Base-by-base conservation (phyloP, 2,113 vertebrate genomes). In the Monarcha castaneiventris region DNA sequence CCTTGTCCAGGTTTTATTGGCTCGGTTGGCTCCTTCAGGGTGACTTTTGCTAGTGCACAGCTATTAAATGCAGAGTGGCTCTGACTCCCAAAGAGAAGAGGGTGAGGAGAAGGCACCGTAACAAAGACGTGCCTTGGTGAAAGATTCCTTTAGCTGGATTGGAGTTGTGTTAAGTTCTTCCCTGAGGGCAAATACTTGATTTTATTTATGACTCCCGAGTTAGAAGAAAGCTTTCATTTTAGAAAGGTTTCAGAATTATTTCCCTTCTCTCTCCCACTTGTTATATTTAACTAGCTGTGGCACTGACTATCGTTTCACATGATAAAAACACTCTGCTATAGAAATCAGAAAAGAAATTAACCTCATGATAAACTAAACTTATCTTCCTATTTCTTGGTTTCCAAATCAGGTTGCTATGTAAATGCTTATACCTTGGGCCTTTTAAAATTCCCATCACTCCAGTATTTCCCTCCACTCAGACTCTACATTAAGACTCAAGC, bases 191-290 rank as follows among this genome's bases (percentile, higher is more conserved):
- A 93, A 93, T 92, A 82, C 71, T 94, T 94, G 69, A 69, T 92
- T 96, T 94, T 89, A 94, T 94, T 95, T 96, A 87, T 87, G 89
- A 44, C 66, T 94, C 49, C 73, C 17, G 73, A 93, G 61, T 43
- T 89, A 69, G 64, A 84, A 89, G 77, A 93, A 89, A 91, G 51
- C 62, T 48, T 97, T 93, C 51, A 35, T 82, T 96, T 95, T 63
- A 33, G 16, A 75, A 54, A 69, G 72, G 62, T 67, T 92, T 93
- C 79, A 83, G 79, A 89, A 81, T 82, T 58, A 46, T 73, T 91
- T 83, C 54, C 80, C 84, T 64, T 77, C 67, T 71, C 67, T 84
- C 52, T 78, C 63, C 49, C 64, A 49, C 49, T 94, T 93, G 75
- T 87, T 91, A 79, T 80, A 75, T 76, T 90, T 92, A 95, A 94